Conservation (phyloP, 2,113 vertebrate genomes). For the Podilymbus podiceps region DNA sequence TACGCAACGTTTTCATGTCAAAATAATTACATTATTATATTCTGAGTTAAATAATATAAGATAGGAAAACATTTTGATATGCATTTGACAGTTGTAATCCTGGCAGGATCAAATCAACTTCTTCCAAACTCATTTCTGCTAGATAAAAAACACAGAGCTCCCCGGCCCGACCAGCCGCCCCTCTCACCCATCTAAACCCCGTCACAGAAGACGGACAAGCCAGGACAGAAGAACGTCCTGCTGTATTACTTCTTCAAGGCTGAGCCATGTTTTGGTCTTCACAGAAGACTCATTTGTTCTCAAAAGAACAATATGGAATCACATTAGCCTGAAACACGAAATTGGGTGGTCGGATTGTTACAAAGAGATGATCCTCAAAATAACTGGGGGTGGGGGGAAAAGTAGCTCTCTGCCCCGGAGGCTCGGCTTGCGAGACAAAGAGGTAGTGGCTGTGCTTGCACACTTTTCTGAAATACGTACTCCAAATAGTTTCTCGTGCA, state of each 20-base stretch:
- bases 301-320: neutral
- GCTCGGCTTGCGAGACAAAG: rapidly evolving
- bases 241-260: neutral
- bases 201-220: neutral
- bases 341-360: neutral
- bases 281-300: neutral
- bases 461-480: neutral
- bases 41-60: constrained; percentile 77
- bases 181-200: neutral
- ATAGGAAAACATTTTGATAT: constrained; percentile 78
- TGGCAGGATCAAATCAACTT: constrained; percentile 68
- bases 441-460: rapidly evolving
- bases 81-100: constrained; percentile 71
- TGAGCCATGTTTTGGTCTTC: neutral
- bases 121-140: constrained; percentile 28
- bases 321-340: neutral
- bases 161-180: neutral
- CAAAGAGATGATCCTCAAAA: neutral
- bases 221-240: neutral
- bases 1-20: constrained; percentile 75
- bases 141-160: neutral
- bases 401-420: neutral
- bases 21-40: constrained; percentile 82
- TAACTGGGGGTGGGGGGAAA: neutral
- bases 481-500: neutral